Conservation (phyloP, 1,140 invertebrate species). For the Papilio polytes region DNA sequence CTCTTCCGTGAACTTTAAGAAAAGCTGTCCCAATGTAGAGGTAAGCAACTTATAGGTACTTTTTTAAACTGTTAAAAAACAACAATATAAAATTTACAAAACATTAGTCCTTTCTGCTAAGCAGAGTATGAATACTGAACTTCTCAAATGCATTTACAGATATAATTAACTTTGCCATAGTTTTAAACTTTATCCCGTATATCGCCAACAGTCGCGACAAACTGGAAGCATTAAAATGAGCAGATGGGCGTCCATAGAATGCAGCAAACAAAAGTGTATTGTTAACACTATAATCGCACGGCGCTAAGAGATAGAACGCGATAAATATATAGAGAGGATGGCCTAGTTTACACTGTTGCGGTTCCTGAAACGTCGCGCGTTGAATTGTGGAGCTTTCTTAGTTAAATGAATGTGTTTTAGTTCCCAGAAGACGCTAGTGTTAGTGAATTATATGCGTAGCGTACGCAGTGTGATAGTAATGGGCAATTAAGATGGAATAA, state of each 20-base stretch:
- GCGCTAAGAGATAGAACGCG: constrained; percentile 49
- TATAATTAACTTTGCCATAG: not conserved
- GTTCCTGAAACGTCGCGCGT: constrained; percentile 44
- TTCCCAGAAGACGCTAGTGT: constrained; percentile 41
- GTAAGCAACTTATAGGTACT: constrained; percentile 19
- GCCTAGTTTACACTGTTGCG: constrained; percentile 52
- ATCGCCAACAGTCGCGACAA: constrained; percentile 15
- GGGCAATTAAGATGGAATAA: constrained; percentile 8
- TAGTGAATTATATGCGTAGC: constrained; percentile 24
- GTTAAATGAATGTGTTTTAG: constrained; percentile 46
- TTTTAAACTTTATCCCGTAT: not conserved
- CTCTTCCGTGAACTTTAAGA: constrained; percentile 27
- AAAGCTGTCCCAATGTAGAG: constrained; percentile 35
- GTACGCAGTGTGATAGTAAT: constrained; percentile 11
- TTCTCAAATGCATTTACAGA: too few relatives aligned
- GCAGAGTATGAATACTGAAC: too few relatives aligned
- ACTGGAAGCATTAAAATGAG: constrained; percentile 31
- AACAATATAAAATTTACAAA: too few relatives aligned
- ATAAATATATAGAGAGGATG: constrained; percentile 48
- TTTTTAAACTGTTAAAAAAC: too few relatives aligned
- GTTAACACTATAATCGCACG: constrained; percentile 61
- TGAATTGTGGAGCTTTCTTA: constrained; percentile 47
- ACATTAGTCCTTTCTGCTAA: too few relatives aligned
- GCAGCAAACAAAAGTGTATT: constrained; percentile 61
- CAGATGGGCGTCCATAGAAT: constrained; percentile 28